Percentiles rank a stretch among this genome's conserved stretches.
Conservation (phyloP, 2,888 invertebrate genomes). For the Stramonita haemastoma region DNA sequence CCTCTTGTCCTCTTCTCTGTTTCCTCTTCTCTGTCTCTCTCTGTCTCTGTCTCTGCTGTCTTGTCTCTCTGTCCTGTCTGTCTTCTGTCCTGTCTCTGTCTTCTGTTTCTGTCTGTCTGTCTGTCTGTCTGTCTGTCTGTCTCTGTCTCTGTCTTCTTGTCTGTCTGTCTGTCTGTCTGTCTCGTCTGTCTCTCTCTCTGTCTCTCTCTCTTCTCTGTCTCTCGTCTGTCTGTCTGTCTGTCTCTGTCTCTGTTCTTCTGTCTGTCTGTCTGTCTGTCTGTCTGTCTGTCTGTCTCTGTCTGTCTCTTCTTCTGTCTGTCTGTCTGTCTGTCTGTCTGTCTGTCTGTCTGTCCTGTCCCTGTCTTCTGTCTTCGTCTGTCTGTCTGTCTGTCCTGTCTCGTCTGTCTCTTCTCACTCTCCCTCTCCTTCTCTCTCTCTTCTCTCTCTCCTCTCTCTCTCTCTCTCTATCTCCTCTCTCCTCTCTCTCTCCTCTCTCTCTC, state of each 20-base stretch:
- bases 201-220: no score
- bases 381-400: not conserved
- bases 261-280: no score
- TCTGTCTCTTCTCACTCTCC: no score
- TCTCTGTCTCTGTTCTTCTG: no score
- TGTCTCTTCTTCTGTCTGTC: slow-evolving; percentile 5
- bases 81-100: not conserved
- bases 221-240: no score
- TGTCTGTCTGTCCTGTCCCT: no score
- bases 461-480: slow-evolving; percentile 1
- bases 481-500: slow-evolving; percentile 29
- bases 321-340: not conserved
- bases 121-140: not conserved
- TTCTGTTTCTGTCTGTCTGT: not conserved
- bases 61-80: not conserved
- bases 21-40: not conserved
- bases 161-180: no score
- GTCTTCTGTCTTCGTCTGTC: no score
- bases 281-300: slow-evolving; percentile 21
- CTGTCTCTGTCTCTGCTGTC: not conserved
- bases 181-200: no score
- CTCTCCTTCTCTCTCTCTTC: slow-evolving; percentile 9
- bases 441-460: not conserved
- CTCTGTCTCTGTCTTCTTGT: no score
- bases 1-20: not conserved